These are phyloP conservation scores for Thaumatotibia leucotreta DNA, from an alignment of 1,140 invertebrate species.

Conservation along the genomic window DNA sequence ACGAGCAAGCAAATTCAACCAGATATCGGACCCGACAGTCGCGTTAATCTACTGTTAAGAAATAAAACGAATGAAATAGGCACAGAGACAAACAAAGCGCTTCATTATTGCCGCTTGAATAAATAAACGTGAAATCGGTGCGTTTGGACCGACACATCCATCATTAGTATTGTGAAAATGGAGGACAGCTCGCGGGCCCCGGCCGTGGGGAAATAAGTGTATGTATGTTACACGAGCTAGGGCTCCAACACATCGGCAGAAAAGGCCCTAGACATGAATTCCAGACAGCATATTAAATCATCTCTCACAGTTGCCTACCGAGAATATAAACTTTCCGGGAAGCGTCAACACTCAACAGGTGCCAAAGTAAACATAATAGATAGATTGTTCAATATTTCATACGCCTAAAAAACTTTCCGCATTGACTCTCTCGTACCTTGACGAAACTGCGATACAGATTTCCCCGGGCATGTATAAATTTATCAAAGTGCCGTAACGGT, in stretches of 20 bases:
- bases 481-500: conserved; percentile 20
- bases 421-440: background rate
- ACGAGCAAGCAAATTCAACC: background rate
- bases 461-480: conserved; percentile 28
- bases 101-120: conserved; percentile 10
- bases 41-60: conserved; percentile 7
- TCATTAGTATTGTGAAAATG: conserved; percentile 4
- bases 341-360: background rate
- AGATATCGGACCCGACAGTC: background rate
- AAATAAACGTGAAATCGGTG: conserved; percentile 10
- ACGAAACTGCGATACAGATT: conserved; percentile 17
- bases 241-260: background rate
- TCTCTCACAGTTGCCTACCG: background rate
- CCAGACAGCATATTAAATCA: background rate
- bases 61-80: conserved; percentile 2
- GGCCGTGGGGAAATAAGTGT: conserved; percentile 2
- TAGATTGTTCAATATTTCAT: background rate
- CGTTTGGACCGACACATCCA: conserved; percentile 2
- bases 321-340: background rate
- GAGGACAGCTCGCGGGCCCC: background rate
- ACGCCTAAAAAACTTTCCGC: conserved; percentile 9
- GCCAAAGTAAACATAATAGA: background rate
- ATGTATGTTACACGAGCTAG: background rate
- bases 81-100: conserved; percentile 1
- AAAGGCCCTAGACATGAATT: background rate